Evolutionary conservation across 2,797 vertebrate genomes (phyloP), one percentile per base, ranked within the genome.

Genomic region (Smutsia gigantea): DNA sequence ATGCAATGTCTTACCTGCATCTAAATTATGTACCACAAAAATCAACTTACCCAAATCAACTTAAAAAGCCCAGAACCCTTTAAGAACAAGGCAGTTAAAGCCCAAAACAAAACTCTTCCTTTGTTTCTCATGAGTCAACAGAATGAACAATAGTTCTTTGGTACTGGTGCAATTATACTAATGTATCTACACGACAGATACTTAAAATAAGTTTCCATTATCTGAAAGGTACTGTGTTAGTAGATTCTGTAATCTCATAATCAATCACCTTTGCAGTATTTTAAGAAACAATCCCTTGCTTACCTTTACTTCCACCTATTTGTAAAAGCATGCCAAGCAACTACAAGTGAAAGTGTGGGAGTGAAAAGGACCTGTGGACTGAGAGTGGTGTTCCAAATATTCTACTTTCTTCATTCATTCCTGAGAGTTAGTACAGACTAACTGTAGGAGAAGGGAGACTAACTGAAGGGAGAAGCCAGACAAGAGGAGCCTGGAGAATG

Each of bases 1-100:
- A 92, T 85, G 29, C 14, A 68, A 15, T 84, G 68, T 39, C 68
- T 95, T 66, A 88, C 46, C 78, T 89, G 53, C 2, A 71, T 63
- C 72, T 92, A 85, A 95, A 53, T 85, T 63, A 84, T 18, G 37
- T 68, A 78, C 49, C 71, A 91, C 25, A 78, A 95, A 92, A 93
- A 79, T 90, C 31, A 95, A 37, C 31, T 59, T 88, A 81, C 59
- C 31, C 46, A 46, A 46, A 12, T 46, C 46, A 46, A 46, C 68
- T 93, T 95, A 92, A 94, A 94, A 81, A 12, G 46, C 39, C 14
- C 19, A 95, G 75, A 83, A 66, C 14, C 29, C 39, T 93, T 87
- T 39, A 46, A 72, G 53, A 90, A 87, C n/a, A 95, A 84, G 57
- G 21, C 49, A 94, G 64, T 86, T 94, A 89, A 94, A 90, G 19